These are phyloP conservation scores for Gambusia holbrooki DNA, from an alignment of 2,113 vertebrate genomes.

Conservation along the genomic window DNA sequence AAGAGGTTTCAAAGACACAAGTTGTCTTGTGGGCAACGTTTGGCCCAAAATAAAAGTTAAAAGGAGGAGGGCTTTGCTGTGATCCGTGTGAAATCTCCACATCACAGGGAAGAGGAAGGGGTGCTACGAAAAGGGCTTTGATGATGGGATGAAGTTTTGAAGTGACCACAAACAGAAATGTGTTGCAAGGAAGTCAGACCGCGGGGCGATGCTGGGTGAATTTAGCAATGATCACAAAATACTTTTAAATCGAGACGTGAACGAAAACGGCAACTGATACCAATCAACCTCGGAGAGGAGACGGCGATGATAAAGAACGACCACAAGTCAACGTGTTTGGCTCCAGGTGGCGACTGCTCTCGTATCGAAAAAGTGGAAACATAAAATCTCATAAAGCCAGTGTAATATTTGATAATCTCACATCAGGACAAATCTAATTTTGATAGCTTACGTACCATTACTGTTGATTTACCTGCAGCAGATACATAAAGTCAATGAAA, in stretches of 20 bases:
- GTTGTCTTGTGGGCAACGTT: constrained; percentile 74
- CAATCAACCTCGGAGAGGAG: neutral
- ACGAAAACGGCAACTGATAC: neutral
- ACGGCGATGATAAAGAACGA: neutral
- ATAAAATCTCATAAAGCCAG: too few relatives aligned
- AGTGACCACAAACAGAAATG: constrained; percentile 57
- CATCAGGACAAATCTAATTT: too few relatives aligned
- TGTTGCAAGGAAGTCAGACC: neutral
- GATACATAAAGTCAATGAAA: too few relatives aligned
- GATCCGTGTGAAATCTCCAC: constrained; percentile 62
- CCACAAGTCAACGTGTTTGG: too few relatives aligned
- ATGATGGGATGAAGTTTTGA: constrained; percentile 53
- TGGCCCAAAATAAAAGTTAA: constrained; percentile 77
- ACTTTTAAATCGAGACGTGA: neutral
- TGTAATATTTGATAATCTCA: too few relatives aligned
- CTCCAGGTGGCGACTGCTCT: too few relatives aligned
- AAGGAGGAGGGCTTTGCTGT: constrained; percentile 43
- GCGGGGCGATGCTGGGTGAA: neutral
- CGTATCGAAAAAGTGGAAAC: too few relatives aligned
- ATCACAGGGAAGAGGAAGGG: constrained; percentile 61
- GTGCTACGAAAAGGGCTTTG: constrained; percentile 46
- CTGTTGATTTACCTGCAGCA: too few relatives aligned
- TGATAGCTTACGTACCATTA: too few relatives aligned
- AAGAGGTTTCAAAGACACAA: constrained; percentile 74
- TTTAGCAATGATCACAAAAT: constrained; percentile 5